phyloP scores from a whole-genome alignment of 53 echinoderm and acorn worm species.

The Zoroaster sp. region DNA sequence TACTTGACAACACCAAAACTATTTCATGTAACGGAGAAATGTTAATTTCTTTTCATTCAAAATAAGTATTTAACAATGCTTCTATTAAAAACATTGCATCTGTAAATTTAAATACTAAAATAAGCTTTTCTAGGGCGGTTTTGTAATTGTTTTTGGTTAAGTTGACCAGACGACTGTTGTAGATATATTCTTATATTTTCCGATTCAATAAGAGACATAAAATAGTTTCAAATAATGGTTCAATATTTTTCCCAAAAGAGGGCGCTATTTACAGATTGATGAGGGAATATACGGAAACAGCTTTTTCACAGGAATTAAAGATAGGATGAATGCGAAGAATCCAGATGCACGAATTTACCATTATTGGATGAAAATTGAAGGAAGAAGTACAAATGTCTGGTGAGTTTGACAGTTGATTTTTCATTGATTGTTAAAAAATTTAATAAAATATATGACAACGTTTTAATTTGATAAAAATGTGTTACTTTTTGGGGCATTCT shows the following conservation, averaged over 20 bases:
- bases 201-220: background rate
- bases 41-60: background rate
- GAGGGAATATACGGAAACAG: background rate
- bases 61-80: background rate
- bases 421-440: background rate
- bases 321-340: background rate
- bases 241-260: background rate
- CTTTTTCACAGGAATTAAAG: background rate
- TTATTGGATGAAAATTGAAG: background rate
- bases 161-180: background rate
- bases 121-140: background rate
- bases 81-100: background rate
- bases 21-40: background rate
- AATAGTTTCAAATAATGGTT: background rate
- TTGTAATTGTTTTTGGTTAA: background rate
- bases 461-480: background rate
- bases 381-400: constrained; percentile 34
- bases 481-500: background rate
- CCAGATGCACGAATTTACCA: background rate
- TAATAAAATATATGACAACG: background rate
- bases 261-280: background rate
- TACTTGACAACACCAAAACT: constrained; percentile 28
- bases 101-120: background rate
- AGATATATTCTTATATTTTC: background rate
- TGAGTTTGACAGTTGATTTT: background rate